A percentile compares a stretch with the other conserved stretches of the same genome.
Conservation (phyloP, 2,888 invertebrate species). For the Lepidochitona cinerea region DNA sequence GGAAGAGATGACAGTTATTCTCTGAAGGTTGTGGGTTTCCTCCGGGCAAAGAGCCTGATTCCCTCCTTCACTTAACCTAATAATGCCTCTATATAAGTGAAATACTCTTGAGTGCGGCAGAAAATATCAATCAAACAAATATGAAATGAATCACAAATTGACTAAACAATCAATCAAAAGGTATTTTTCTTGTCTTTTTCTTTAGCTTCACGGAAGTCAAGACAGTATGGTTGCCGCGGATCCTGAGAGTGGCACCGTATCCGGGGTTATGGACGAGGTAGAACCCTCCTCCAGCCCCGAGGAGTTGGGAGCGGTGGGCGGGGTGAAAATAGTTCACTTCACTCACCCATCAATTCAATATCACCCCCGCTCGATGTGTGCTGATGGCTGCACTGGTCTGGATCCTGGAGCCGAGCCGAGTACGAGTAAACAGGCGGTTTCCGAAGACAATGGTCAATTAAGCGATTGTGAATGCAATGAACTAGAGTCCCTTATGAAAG, state of each 20-base stretch:
- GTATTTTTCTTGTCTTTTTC: constrained; percentile 12
- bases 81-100: no score
- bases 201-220: constrained; percentile 56
- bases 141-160: no score
- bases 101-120: no score
- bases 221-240: constrained; percentile 55
- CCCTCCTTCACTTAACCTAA: no score
- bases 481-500: constrained; percentile 47
- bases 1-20: no score
- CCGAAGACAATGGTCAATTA: constrained; percentile 32
- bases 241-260: constrained; percentile 44
- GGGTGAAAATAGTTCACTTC: constrained; percentile 54
- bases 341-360: constrained; percentile 44
- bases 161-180: no score
- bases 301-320: constrained; percentile 46
- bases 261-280: constrained; percentile 44
- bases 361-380: constrained; percentile 15
- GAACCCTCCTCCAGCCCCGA: constrained; percentile 51
- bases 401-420: constrained; percentile 4
- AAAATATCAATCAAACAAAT: no score
- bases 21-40: no score
- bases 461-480: constrained; percentile 51
- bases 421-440: neutral
- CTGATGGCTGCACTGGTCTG: constrained; percentile 5
- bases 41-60: no score